A percentile compares a stretch with the other conserved stretches of the same genome.
phyloP scores from a whole-genome alignment of 1,140 invertebrate species.

The Saccostrea glomerata region DNA sequence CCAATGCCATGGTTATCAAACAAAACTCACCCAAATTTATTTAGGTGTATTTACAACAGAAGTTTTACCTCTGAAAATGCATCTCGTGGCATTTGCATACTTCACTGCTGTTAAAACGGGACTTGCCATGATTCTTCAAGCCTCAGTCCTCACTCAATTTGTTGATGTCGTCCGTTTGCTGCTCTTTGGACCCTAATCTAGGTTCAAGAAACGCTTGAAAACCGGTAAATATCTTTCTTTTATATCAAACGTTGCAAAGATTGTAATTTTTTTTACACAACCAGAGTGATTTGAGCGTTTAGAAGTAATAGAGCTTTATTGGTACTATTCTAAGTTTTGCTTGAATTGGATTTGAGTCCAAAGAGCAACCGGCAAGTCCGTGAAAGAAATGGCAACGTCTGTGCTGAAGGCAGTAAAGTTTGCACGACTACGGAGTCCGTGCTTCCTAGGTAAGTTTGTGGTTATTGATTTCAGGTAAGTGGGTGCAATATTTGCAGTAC shows the following conservation, averaged over 20 bases:
- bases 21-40: background rate
- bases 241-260: background rate
- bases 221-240: background rate
- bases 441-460: background rate
- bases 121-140: background rate
- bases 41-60: background rate
- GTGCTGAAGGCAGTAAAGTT: background rate
- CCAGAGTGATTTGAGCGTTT: background rate
- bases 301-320: background rate
- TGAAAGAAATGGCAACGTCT: slow-evolving; percentile 3
- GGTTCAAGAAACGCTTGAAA: background rate
- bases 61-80: slow-evolving; percentile 20
- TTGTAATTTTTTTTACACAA: too few species aligned
- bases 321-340: background rate
- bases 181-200: slow-evolving; percentile 29
- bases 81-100: background rate
- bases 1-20: background rate
- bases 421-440: slow-evolving; percentile 11
- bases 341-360: background rate
- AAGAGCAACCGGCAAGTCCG: slow-evolving; percentile 18
- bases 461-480: background rate
- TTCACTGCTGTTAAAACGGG: slow-evolving; percentile 8
- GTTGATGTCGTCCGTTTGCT: slow-evolving; percentile 20
- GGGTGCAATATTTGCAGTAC: background rate
- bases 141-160: background rate